Evolutionary conservation across 2,797 vertebrate genomes (phyloP), one percentile per base, ranked within the genome.

Genomic region (Gorsachius magnificus): DNA sequence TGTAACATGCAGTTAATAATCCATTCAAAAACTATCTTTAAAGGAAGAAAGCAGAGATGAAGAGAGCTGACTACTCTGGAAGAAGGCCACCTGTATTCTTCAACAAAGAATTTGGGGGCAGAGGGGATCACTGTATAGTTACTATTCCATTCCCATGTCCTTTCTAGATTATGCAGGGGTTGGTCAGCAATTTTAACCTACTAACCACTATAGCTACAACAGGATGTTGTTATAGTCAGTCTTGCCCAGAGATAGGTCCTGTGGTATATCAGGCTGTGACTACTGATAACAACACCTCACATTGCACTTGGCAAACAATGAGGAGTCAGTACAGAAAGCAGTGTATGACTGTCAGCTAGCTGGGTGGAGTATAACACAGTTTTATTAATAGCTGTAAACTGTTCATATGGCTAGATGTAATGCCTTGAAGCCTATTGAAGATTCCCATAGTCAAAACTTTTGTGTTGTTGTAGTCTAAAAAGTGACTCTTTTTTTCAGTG

Each of bases 91-190:
- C 61, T 85, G 25, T 85, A 13, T 82, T 79, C 83, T 69, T 85
- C 58, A 79, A n/a, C 45, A 70, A 61, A 94, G 83, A 51, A 57
- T 50, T 69, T 81, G 28, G 24, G 76, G 33, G 24, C 7, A 3
- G 26, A 11, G 45, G 46, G 7, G 57, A 66, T 65, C 21, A 20
- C 16, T 89, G 54, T 74, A 6, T 41, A 53, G 45, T 66, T 88
- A 48, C 69, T 50, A 5, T 71, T 89, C 61, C n/a, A 33, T 68
- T 41, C 3, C 38, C 11, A 5, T 16, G 83, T 77, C 33, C 28
- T 75, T 96, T 96, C 93, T 92, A 75, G 89, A 89, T 81, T 83
- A 68, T n/a, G 19, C 70, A 51, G 86, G 58, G 28, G 18, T 33
- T 65, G 65, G 54, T 88, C 89, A 94, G 87, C 83, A 56, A 8